Conservation (phyloP, 1,140 invertebrate species). For the Zaprionus ornatus region DNA sequence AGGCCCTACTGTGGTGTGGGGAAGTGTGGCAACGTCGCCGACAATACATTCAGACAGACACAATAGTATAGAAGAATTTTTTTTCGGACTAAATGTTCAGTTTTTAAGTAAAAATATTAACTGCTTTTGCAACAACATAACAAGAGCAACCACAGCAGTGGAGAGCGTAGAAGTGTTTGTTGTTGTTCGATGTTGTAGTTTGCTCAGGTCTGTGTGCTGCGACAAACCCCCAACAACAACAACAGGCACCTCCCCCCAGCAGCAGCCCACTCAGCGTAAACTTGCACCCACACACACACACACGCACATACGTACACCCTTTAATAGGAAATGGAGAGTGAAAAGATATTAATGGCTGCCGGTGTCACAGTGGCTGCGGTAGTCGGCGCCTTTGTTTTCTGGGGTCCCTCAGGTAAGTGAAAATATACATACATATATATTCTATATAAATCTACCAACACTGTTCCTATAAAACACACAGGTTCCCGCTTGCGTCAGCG, state of each 20-base stretch:
- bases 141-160: background rate
- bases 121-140: constrained; percentile 2
- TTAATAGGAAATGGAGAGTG: constrained; percentile 65
- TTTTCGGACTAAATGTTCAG: constrained; percentile 36
- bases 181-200: constrained; percentile 39
- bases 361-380: constrained; percentile 90
- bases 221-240: constrained; percentile 6
- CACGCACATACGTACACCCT: constrained; percentile 3
- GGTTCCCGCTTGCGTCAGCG: constrained; percentile 86
- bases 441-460: background rate
- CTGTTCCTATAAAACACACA: background rate
- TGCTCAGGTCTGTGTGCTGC: constrained; percentile 15
- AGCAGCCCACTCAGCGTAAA: background rate
- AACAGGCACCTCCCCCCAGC: background rate
- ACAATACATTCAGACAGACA: constrained; percentile 39
- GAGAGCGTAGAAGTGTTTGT: constrained; percentile 12
- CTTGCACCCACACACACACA: background rate
- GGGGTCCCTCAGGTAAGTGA: constrained; percentile 87
- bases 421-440: background rate
- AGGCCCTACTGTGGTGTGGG: background rate
- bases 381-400: constrained; percentile 91
- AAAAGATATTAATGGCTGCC: constrained; percentile 86
- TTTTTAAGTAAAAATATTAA: constrained; percentile 8
- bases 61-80: constrained; percentile 45
- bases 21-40: constrained; percentile 13